A percentile compares a stretch with the other conserved stretches of the same genome.
Evolutionary conservation across 2,888 invertebrate genomes (phyloP).

Genomic region (Diploptera punctata): DNA sequence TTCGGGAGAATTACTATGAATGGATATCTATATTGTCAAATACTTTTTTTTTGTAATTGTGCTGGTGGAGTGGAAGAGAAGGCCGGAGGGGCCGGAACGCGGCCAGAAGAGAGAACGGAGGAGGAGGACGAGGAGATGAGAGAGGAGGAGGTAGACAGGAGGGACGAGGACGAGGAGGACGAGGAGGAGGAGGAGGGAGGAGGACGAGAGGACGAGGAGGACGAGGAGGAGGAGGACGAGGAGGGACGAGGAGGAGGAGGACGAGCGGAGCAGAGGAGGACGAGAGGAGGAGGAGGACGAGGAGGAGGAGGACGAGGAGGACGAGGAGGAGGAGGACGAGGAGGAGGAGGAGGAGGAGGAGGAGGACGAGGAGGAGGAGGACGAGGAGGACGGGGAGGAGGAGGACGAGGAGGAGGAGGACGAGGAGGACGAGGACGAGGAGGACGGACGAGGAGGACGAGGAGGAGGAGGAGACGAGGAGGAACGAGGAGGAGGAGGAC

Average conservation of each 20-base stretch:
- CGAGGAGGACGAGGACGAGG: conserved; percentile 41
- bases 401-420: conserved; percentile 44
- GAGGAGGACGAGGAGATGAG: too few relatives aligned
- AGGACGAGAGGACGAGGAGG: too few relatives aligned
- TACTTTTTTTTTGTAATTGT: too few relatives aligned
- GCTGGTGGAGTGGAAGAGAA: not conserved
- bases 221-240: too few relatives aligned
- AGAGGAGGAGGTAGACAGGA: not conserved
- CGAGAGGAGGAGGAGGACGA: not conserved
- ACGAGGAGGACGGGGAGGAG: too few relatives aligned
- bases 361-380: conserved; percentile 29
- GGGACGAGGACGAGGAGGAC: not conserved
- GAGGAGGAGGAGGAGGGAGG: not conserved
- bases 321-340: conserved; percentile 8
- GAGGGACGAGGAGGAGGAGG: not conserved
- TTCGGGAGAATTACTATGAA: too few relatives aligned
- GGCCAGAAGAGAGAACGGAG: not conserved
- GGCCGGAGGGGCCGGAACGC: not conserved
- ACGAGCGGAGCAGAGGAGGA: not conserved
- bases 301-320: not conserved
- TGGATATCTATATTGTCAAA: too few relatives aligned
- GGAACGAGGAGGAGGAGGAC: conserved; percentile 6
- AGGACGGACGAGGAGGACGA: too few relatives aligned
- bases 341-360: not conserved
- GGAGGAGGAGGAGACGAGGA: too few relatives aligned